phyloP scores from a whole-genome alignment of 53 echinoderm and acorn worm species.

The Holothuria leucospilota region DNA sequence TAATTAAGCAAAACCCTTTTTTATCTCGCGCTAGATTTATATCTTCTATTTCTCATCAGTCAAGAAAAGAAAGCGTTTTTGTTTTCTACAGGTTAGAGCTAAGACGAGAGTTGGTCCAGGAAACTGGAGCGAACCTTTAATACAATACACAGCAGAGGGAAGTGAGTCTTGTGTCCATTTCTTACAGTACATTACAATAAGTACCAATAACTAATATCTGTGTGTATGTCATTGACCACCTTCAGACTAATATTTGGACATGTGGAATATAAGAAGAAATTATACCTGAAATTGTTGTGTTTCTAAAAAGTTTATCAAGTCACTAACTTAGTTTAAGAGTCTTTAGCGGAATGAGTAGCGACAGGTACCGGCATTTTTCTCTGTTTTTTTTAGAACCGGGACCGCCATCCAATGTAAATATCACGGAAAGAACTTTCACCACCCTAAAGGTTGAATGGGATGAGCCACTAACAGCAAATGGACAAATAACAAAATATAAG shows the following conservation, averaged over 20 bases:
- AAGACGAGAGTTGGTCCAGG: slow-evolving; percentile 37
- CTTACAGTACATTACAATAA: background rate
- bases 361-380: too few relatives aligned
- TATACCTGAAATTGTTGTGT: too few relatives aligned
- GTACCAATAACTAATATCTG: too few relatives aligned
- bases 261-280: too few relatives aligned
- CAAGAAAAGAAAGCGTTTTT: background rate
- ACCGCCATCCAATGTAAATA: background rate
- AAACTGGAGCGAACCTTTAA: slow-evolving; percentile 29
- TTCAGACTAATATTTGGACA: too few relatives aligned
- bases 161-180: slow-evolving; percentile 33
- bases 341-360: too few relatives aligned
- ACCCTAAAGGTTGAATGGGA: slow-evolving; percentile 46
- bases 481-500: slow-evolving; percentile 43
- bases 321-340: too few relatives aligned
- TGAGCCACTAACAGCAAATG: slow-evolving; percentile 51
- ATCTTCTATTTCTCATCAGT: too few relatives aligned
- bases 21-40: too few relatives aligned
- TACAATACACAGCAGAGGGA: slow-evolving; percentile 51
- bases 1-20: too few relatives aligned
- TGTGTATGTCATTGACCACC: too few relatives aligned
- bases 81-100: slow-evolving; percentile 51
- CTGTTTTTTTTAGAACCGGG: background rate
- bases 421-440: background rate
- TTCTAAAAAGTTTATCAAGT: too few relatives aligned